Evolutionary conservation across 2,113 vertebrate species (phyloP), one percentile per base, ranked within the genome.

Genomic region (Gobio gobio): DNA sequence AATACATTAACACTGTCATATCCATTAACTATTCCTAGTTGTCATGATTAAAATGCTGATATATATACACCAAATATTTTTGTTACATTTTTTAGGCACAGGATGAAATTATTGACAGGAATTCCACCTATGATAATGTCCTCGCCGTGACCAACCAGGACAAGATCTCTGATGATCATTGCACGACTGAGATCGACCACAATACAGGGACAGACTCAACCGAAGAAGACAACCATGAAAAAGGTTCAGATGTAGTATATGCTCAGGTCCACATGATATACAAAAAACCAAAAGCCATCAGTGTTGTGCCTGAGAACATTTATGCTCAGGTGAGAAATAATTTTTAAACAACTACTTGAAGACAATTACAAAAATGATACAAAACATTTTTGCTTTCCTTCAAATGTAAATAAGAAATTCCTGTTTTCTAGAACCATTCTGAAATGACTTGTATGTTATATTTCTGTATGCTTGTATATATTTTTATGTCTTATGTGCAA

Each of bases 241-340:
- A 40, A 70, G 33, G 18, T 10, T 70, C 66, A 70, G 66, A 40
- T 70, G 66, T 70, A 70, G 64, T 66, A 36, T 66, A 20, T 66
- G 9, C 29, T 2, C 29, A 68, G 16, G 64, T 68, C 64, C 64
- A 68, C 14, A 4, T 68, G 29, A 20, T 68, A 68, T 3, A 20
- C 29, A 36, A 9, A 20, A 66, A 66, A 66, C 0, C 14, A 36
- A 68, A 68, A 68, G 14, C 7, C 29, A 68, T 68, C 29, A 36
- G 64, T 18, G 16, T 36, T 36, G 6, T 20, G 64, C 64, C 3
- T 36, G 64, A 9, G 14, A 1, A 10, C 29, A 68, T 68, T 68
- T 68, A 68, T 4, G 7, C 64, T 68, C 16, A 68, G 29, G 3
- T 36, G 64, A 68, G 10, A 68, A 9, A 7, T 9, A 33, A 16